Evolutionary conservation across 2,888 invertebrate species (phyloP).

Genomic region (Phortica magna): DNA sequence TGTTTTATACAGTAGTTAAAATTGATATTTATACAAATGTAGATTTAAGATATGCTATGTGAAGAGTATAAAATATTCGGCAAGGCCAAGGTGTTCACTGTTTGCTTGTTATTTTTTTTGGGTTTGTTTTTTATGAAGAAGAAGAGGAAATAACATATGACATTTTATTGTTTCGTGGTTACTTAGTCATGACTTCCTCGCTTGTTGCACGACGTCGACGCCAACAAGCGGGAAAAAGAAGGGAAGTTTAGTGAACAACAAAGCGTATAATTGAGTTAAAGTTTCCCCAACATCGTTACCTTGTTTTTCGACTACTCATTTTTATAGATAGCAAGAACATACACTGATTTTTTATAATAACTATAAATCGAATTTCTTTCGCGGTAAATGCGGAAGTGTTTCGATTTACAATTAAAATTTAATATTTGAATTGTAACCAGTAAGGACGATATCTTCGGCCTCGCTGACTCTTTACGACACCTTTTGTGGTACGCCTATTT

Average conservation of each 20-base stretch:
- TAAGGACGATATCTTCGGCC: too few species aligned
- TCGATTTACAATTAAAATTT: neutral
- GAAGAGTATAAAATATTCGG: too few species aligned
- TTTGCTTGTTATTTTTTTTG: conserved; percentile 53
- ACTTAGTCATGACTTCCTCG: conserved; percentile 67
- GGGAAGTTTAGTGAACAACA: conserved; percentile 22
- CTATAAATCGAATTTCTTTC: neutral
- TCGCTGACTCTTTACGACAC: too few species aligned
- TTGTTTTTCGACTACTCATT: neutral
- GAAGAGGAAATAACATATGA: conserved; percentile 21
- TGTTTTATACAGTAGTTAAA: too few species aligned
- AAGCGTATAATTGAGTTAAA: conserved; percentile 33
- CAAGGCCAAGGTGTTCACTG: conserved; percentile 43
- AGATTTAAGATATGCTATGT: too few species aligned
- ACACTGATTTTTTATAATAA: conserved; percentile 1
- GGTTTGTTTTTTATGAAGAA: conserved; percentile 44
- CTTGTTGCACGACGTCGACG: neutral
- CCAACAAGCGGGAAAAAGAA: too few species aligned
- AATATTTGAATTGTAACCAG: neutral
- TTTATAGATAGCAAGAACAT: neutral
- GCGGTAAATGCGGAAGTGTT: neutral
- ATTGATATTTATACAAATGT: too few species aligned
- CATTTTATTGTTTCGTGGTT: conserved; percentile 33
- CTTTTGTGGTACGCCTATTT: too few species aligned
- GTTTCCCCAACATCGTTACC: neutral